These are phyloP conservation scores for Drosophila santomea DNA, from an alignment of 1,140 invertebrate species.

Conservation along the genomic window DNA sequence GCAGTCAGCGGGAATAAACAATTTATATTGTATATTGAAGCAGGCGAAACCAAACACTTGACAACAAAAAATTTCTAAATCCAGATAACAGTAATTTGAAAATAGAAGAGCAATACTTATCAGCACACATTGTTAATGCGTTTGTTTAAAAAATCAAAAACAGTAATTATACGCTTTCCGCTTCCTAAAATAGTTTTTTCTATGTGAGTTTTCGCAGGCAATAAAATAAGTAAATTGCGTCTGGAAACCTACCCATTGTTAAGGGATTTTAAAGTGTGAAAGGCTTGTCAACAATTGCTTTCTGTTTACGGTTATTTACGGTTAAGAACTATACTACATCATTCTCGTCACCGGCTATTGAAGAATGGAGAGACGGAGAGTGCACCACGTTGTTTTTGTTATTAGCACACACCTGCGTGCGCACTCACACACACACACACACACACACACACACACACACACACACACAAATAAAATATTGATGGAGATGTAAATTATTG, in stretches of 20 bases:
- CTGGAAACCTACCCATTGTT: constrained; percentile 44
- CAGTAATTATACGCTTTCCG: constrained; percentile 11
- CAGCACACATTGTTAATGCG: constrained; percentile 34
- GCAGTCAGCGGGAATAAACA: constrained; percentile 22
- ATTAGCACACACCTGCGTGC: constrained; percentile 61
- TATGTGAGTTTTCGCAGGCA: not conserved
- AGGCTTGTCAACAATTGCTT: constrained; percentile 42
- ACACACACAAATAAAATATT: constrained; percentile 16
- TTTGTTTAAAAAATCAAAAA: constrained; percentile 2
- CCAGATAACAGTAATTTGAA: constrained; percentile 31
- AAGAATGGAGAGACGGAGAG: not conserved
- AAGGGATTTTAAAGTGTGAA: constrained; percentile 21
- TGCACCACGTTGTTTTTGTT: constrained; percentile 37
- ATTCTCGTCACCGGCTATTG: constrained; percentile 34
- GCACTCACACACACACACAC: constrained; percentile 32
- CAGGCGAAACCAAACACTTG: constrained; percentile 28
- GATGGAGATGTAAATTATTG: constrained; percentile 31
- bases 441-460: constrained; percentile 24
- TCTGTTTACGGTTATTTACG: constrained; percentile 6
- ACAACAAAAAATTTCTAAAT: constrained; percentile 34
- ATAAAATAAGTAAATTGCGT: constrained; percentile 6
- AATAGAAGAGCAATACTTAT: constrained; percentile 38
- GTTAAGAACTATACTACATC: constrained; percentile 26
- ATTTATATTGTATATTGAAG: constrained; percentile 11
- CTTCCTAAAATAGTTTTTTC: constrained; percentile 1